Conservation (phyloP, 2,888 invertebrate genomes). For the Cerastis rubricosa region DNA sequence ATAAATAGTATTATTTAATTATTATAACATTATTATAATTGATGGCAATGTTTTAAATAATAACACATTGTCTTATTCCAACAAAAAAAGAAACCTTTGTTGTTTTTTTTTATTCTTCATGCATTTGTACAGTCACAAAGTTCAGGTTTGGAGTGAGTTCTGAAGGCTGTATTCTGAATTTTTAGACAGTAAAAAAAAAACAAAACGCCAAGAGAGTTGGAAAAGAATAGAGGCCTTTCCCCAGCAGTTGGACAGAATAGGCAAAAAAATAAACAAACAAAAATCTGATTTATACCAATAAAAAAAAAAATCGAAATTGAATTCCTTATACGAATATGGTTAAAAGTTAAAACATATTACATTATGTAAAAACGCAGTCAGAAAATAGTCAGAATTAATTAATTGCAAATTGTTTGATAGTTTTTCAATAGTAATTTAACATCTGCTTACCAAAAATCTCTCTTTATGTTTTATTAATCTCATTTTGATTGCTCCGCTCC, state of each 20-base stretch:
- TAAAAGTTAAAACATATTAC: background rate
- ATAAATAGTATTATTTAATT: conserved; percentile 12
- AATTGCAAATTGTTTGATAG: background rate
- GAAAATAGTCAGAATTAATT: background rate
- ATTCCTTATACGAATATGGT: background rate
- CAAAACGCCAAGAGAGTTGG: too few relatives aligned
- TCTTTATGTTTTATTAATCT: too few relatives aligned
- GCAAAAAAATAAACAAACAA: too few relatives aligned
- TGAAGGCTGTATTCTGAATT: background rate
- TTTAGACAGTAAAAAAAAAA: too few relatives aligned
- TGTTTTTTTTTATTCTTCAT: background rate
- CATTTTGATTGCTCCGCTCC: too few relatives aligned
- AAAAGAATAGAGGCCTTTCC: too few relatives aligned
- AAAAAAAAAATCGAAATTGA: background rate
- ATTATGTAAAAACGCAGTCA: background rate
- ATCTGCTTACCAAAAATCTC: background rate
- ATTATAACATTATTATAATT: conserved; percentile 20
- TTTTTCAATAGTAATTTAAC: background rate
- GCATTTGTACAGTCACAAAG: background rate
- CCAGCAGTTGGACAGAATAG: too few relatives aligned
- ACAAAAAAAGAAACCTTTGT: conserved; percentile 10
- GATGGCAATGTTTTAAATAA: conserved; percentile 22
- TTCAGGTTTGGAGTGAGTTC: background rate
- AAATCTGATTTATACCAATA: background rate
- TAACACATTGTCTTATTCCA: conserved; percentile 1